A percentile compares a stretch with the other conserved stretches of the same genome.
Conservation (phyloP, 2,797 vertebrate genomes). For the Ciconia nigra region DNA sequence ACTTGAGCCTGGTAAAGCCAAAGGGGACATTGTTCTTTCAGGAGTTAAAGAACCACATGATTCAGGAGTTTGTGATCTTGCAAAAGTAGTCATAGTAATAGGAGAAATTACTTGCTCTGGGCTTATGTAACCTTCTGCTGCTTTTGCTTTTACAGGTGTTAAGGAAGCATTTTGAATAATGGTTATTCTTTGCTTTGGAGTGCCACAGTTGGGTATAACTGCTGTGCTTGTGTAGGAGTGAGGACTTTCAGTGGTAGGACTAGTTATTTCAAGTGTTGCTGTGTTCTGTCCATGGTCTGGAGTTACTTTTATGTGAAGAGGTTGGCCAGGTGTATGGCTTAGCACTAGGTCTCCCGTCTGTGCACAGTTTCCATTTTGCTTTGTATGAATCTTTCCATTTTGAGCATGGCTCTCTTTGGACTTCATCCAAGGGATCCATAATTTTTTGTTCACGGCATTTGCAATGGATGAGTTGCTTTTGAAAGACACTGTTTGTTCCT, state of each 20-base stretch:
- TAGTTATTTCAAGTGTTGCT: slow-evolving; percentile 92
- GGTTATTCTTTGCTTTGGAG: slow-evolving; percentile 93
- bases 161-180: slow-evolving; percentile 92
- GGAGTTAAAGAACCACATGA: slow-evolving; percentile 87
- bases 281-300: slow-evolving; percentile 91
- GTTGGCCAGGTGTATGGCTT: slow-evolving; percentile 91
- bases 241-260: slow-evolving; percentile 84
- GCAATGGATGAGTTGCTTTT: slow-evolving; percentile 79
- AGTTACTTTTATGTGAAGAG: slow-evolving; percentile 94
- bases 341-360: slow-evolving; percentile 88
- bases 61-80: slow-evolving; percentile 87
- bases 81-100: slow-evolving; percentile 83
- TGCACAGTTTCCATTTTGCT: slow-evolving; percentile 84
- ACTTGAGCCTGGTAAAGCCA: slow-evolving; percentile 83
- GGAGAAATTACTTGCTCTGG: slow-evolving; percentile 85
- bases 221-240: slow-evolving; percentile 94
- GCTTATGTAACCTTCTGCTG: slow-evolving; percentile 78
- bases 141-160: slow-evolving; percentile 82
- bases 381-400: slow-evolving; percentile 83
- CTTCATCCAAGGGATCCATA: slow-evolving; percentile 85
- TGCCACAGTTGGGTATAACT: slow-evolving; percentile 92
- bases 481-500: slow-evolving; percentile 77
- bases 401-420: slow-evolving; percentile 80
- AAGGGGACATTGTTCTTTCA: slow-evolving; percentile 91
- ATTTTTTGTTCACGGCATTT: slow-evolving; percentile 83